Evolutionary conservation across 92 coral and sea anemone species (phyloP), one percentile per base, ranked within the genome.

Genomic region (Metridium senile): DNA sequence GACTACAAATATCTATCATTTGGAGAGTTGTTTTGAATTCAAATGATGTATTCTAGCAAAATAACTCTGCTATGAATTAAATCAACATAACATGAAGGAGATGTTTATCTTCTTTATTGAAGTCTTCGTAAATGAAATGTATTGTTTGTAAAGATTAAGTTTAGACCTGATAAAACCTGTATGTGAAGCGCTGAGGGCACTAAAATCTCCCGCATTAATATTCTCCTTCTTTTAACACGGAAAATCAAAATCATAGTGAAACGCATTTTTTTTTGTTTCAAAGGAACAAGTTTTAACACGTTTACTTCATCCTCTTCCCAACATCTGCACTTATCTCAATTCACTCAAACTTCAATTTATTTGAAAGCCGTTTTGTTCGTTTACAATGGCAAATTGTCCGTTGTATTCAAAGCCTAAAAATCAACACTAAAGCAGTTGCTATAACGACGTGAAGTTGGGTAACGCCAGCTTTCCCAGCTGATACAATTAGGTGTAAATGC

Each of bases 391-490:
- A 31, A 11, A 63, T 13, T 63, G 45, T 28, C 69, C 26, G 69
- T 63, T 63, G 69, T 63, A 27, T 63, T 63, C 39, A 63, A 63
- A 30, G 69, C 2, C 45, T 13, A 1, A 63, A 63, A 63, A 63
- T 63, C 69, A 63, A 63, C 69, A 63, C 69, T 16, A 28, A 6
- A 10, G 16, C 33, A 2, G 69, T 63, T 63, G 22, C 69, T 30
- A 63, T 63, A 63, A 28, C 21, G 20, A 63, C 69, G 66, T 31
- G 2, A 29, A 63, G 30, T 28, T 63, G 32, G 21, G 27, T 28
- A 28, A 63, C 21, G 45, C n/a, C 69, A 63, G 66, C 69, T 30
- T 30, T 30, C 6, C n/a, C 69, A 63, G 69, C 69, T 63, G 69
- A 63, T 22, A 31, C 29, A 63, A 63, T 63, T 63, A 63, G 69